A percentile compares a stretch with the other conserved stretches of the same genome.
Conservation (phyloP, 2,113 vertebrate genomes). For the Herpetotheres cachinnans region DNA sequence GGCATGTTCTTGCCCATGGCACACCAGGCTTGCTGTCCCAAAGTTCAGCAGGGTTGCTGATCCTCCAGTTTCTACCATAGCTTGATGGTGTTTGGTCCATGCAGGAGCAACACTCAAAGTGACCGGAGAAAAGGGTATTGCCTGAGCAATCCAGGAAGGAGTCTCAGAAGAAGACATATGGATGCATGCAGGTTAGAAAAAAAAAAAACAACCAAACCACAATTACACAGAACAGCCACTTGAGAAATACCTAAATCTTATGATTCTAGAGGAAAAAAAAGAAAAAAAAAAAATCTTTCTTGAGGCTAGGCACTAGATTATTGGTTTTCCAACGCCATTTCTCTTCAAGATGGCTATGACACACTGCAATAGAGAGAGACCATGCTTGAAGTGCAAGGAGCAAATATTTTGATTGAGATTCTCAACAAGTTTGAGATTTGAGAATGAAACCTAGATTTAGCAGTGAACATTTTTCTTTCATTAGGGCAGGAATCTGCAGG, state of each 20-base stretch:
- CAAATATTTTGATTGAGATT: slow-evolving; percentile 44
- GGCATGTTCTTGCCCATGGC: neutral
- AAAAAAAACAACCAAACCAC: neutral
- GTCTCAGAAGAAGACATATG: neutral
- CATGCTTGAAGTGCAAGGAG: neutral
- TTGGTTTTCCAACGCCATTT: neutral
- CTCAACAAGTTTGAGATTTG: slow-evolving; percentile 13
- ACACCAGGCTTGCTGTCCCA: neutral
- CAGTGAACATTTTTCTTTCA: neutral
- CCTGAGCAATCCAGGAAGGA: neutral
- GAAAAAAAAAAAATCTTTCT: neutral
- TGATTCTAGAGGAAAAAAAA: neutral
- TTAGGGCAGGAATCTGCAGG: neutral
- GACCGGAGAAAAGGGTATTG: neutral
- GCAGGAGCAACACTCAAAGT: neutral
- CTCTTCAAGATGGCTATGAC: neutral
- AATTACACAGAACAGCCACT: neutral
- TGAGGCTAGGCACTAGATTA: neutral
- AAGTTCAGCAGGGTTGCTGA: neutral
- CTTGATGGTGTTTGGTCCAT: neutral
- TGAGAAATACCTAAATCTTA: neutral
- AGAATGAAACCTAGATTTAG: neutral
- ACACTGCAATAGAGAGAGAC: neutral
- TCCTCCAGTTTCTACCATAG: neutral
- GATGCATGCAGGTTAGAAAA: neutral